A percentile compares a stretch with the other conserved stretches of the same genome.
phyloP scores from a whole-genome alignment of 2,113 vertebrate genomes.

The Narcine bancroftii region DNA sequence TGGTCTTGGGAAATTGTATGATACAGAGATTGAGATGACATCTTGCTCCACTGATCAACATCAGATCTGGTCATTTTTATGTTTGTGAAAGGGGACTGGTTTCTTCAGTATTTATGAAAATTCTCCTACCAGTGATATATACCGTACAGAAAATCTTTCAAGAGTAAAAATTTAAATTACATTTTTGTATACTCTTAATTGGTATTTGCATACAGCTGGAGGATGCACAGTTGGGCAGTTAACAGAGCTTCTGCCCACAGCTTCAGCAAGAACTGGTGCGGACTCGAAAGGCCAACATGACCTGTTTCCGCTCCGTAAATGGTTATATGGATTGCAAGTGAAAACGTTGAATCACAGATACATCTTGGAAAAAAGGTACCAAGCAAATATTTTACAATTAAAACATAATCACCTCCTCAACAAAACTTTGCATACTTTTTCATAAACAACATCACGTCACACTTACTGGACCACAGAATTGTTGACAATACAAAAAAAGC shows the following conservation, averaged over 20 bases:
- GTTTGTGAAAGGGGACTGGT: background rate
- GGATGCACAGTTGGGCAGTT: no score
- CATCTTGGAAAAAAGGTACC: background rate
- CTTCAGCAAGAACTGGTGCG: no score
- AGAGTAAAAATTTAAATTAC: background rate
- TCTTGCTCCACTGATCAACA: background rate
- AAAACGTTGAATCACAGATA: background rate
- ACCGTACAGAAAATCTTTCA: background rate
- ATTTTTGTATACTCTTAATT: background rate
- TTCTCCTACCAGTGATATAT: background rate
- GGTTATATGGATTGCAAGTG: no score
- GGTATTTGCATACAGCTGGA: background rate
- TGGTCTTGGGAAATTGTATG: background rate
- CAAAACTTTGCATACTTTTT: background rate
- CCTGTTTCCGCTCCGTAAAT: no score
- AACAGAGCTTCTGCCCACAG: no score
- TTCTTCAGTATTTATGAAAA: background rate
- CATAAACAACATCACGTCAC: background rate
- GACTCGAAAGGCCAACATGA: no score
- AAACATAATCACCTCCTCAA: background rate
- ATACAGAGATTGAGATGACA: background rate
- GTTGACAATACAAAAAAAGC: background rate
- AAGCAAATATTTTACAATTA: background rate
- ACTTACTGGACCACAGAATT: background rate
- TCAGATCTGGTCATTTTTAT: background rate